Base-by-base conservation (phyloP, 2,888 invertebrate species). In the Eupithecia abbreviata region DNA sequence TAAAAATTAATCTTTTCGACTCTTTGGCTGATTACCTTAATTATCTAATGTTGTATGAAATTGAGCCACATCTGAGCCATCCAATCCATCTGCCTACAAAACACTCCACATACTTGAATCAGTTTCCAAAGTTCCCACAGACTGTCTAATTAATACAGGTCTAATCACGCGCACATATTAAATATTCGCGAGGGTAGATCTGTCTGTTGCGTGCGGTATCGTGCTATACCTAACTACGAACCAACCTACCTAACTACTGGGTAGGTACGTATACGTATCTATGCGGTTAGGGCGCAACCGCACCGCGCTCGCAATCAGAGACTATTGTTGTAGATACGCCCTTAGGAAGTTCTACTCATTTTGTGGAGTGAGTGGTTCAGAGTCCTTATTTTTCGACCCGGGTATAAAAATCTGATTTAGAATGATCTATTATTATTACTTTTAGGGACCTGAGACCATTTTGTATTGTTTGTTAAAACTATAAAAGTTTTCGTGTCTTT, bases 241-340 rank as follows among this genome's bases (percentile, higher is more conserved):
- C n/a, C 55, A n/a, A 55, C 15, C 51, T 58, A 18, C 58, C 12
- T 85, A 66, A 73, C 81, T 80, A 66, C 76, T 62, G 13, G 42
- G 74, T 45, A 62, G 30, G 4, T 62, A 51, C 41, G 43, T 70
- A 18, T 73, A 65, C 75, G 15, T 67, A 77, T 79, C 80, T 84
- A 81, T 80, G 86, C 84, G 87, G 88, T 79, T 73, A 86, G 87
- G 85, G 82, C 74, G 83, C 81, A 85, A 92, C 91, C 92, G 84
- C 92, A 90, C 78, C 83, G 84, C 82, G 82, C 85, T 85, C 88
- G 90, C 91, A 92, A 92, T 92, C 90, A 91, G 82, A 82, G 84
- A 78, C 88, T 85, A 90, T 91, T 91, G 91, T 91, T 85, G 79
- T 73, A 71, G 55, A 71, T 62, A 18, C 51, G 41, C 75, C 66